A percentile compares a stretch with the other conserved stretches of the same genome.
Conservation (phyloP, 2,797 vertebrate genomes). For the Lutjanus campechanus region DNA sequence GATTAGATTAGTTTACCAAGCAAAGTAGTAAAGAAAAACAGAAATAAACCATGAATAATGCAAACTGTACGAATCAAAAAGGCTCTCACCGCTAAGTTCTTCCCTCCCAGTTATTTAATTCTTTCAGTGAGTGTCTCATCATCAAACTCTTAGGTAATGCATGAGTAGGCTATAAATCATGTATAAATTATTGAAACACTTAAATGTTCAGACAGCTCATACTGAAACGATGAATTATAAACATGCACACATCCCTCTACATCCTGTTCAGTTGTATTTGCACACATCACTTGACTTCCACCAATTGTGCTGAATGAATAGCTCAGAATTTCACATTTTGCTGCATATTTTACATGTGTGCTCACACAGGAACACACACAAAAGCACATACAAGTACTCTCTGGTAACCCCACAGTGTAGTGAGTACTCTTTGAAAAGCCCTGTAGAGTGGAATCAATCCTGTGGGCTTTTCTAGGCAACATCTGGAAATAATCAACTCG, state of each 20-base stretch:
- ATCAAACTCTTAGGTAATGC: not conserved
- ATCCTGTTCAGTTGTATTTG: not conserved
- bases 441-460: conserved; percentile 48
- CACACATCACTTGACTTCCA: conserved; percentile 21
- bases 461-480: conserved; percentile 46
- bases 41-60: not conserved
- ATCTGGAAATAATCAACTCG: conserved; percentile 77
- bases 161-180: not conserved
- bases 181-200: conserved; percentile 10
- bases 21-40: not conserved
- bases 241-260: not conserved
- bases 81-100: not conserved
- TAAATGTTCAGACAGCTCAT: not conserved
- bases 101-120: not conserved
- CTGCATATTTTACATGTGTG: not conserved
- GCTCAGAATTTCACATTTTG: conserved; percentile 17
- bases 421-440: conserved; percentile 37
- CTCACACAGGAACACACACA: conserved; percentile 11
- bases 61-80: not conserved
- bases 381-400: not conserved
- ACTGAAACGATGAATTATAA: conserved; percentile 4
- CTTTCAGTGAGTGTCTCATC: conserved; percentile 5
- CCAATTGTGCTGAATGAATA: conserved; percentile 23
- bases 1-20: too few species aligned
- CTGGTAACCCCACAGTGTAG: too few species aligned